These are phyloP conservation scores for Lysandra bellargus DNA, from an alignment of 2,888 invertebrate genomes.

Conservation along the genomic window DNA sequence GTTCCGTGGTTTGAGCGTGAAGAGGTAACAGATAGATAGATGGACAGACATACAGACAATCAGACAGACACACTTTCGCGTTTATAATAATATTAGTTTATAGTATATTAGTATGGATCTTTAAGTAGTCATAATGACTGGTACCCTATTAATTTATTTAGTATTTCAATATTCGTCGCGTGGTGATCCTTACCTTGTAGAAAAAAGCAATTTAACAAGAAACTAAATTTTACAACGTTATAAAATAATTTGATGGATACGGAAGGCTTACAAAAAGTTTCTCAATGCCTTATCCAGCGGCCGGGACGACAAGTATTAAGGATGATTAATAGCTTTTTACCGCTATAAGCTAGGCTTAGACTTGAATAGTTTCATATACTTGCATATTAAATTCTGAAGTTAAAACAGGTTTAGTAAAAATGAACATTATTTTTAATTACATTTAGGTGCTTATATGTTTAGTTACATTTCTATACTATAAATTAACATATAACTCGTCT, in stretches of 20 bases:
- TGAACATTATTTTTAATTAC: not conserved
- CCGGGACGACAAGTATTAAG: slow-evolving; percentile 12
- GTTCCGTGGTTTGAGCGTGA: too few relatives aligned
- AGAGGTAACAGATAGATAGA: too few relatives aligned
- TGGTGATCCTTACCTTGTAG: not conserved
- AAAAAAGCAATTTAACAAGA: not conserved
- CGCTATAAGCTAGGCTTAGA: slow-evolving; percentile 16
- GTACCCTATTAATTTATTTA: too few relatives aligned
- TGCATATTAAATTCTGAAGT: not conserved
- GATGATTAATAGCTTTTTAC: slow-evolving; percentile 26
- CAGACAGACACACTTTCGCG: too few relatives aligned
- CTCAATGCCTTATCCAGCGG: slow-evolving; percentile 9
- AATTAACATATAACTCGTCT: too few relatives aligned
- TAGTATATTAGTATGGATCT: too few relatives aligned
- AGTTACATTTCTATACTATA: too few relatives aligned
- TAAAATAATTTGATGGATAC: not conserved
- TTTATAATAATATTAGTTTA: too few relatives aligned
- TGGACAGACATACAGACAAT: too few relatives aligned
- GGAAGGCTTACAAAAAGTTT: slow-evolving; percentile 2
- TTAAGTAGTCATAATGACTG: too few relatives aligned
- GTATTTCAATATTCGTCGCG: too few relatives aligned
- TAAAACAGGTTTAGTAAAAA: not conserved
- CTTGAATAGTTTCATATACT: slow-evolving; percentile 18
- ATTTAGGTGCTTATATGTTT: not conserved
- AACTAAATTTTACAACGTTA: not conserved